phyloP scores from a whole-genome alignment of 2,888 invertebrate species.

The Raillietiella orientalis region DNA sequence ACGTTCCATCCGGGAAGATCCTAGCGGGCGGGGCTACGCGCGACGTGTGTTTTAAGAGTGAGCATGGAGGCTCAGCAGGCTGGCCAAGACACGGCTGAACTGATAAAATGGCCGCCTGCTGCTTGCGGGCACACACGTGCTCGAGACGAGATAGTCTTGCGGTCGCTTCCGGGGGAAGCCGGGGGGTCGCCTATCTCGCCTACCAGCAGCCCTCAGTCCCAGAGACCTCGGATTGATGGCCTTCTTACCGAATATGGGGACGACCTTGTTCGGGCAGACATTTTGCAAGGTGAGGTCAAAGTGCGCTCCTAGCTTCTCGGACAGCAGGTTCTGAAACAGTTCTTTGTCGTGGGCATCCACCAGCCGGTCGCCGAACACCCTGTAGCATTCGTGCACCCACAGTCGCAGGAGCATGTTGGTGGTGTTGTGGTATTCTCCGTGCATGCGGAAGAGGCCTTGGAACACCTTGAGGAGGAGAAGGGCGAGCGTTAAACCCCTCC shows the following conservation, averaged over 20 bases:
- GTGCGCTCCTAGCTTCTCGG: slow-evolving; percentile 36
- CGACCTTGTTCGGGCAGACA: slow-evolving; percentile 32
- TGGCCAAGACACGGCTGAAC: too few relatives aligned
- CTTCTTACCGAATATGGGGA: slow-evolving; percentile 22
- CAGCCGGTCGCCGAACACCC: slow-evolving; percentile 52
- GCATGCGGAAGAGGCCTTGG: slow-evolving; percentile 42
- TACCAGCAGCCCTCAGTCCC: too few relatives aligned
- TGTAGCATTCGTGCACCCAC: slow-evolving; percentile 55
- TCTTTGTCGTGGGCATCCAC: slow-evolving; percentile 45
- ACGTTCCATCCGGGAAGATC: too few relatives aligned
- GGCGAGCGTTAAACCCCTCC: too few relatives aligned
- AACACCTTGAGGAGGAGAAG: slow-evolving; percentile 15
- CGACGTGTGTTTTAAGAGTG: too few relatives aligned
- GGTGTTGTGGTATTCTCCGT: slow-evolving; percentile 39
- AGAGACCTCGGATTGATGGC: background rate
- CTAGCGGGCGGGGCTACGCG: too few relatives aligned
- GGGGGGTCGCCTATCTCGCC: too few relatives aligned
- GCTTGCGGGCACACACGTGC: too few relatives aligned
- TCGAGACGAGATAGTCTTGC: too few relatives aligned
- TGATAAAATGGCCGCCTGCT: too few relatives aligned
- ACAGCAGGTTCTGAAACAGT: slow-evolving; percentile 34
- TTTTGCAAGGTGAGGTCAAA: slow-evolving; percentile 48
- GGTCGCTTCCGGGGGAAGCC: too few relatives aligned
- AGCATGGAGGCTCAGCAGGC: too few relatives aligned
- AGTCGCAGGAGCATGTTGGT: slow-evolving; percentile 32